Conservation (phyloP, 1,140 invertebrate genomes). For the Lepidurus apus region DNA sequence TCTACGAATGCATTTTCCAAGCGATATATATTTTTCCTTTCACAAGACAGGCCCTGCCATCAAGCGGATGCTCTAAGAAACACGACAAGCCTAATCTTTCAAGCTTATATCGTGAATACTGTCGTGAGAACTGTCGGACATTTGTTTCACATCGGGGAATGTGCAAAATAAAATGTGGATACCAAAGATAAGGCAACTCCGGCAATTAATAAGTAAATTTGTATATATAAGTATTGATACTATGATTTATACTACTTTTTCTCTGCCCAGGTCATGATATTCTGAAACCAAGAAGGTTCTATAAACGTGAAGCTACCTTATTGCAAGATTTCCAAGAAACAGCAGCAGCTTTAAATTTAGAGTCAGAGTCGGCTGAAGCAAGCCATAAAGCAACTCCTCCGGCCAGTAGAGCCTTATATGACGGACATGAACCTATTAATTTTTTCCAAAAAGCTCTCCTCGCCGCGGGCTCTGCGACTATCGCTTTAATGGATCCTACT, state of each 20-base stretch:
- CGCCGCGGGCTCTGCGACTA: conserved; percentile 60
- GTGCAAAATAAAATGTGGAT: no score
- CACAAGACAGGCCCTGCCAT: not conserved
- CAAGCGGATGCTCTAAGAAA: not conserved
- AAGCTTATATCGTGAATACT: no score
- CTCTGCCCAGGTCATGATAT: not conserved
- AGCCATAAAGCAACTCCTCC: not conserved
- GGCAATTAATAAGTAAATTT: not conserved
- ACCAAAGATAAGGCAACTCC: no score
- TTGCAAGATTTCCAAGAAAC: no score
- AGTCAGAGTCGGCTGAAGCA: not conserved
- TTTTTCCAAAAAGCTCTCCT: conserved; percentile 68
- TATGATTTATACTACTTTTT: not conserved
- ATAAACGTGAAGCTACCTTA: no score
- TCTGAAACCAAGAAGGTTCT: no score
- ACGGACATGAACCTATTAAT: conserved; percentile 61
- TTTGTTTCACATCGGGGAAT: no score
- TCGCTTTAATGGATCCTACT: conserved; percentile 41
- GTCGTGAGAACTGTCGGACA: no score
- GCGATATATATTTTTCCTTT: not conserved
- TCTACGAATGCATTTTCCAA: not conserved
- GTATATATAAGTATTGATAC: not conserved
- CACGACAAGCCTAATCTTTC: not conserved
- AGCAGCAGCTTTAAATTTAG: no score
- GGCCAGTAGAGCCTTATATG: conserved; percentile 21